Evolutionary conservation across 2,113 vertebrate species (phyloP), one percentile per base, ranked within the genome.

Genomic region (Thalassoma bifasciatum): DNA sequence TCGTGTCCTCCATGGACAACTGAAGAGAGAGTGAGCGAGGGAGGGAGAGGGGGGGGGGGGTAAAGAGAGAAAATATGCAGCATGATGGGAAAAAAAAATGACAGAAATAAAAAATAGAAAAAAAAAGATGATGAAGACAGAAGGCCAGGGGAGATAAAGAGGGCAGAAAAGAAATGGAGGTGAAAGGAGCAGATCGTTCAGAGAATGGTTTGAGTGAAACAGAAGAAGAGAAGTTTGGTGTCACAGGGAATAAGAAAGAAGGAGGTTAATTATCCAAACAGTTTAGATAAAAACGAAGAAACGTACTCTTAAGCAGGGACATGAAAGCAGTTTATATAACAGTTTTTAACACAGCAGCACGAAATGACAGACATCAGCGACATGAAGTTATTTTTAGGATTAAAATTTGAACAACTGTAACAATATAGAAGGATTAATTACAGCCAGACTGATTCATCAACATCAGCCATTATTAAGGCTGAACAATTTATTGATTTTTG

Each of bases 1-100:
- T 98, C 36, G 98, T 99, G 89, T 99, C 98, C 94, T 99, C 98
- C 96, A 98, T 97, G 88, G 98, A 99, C 66, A 98, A 93, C 98
- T 99, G 88, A 66, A 86, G 92, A 78, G 64, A 74, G 21, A 68
- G 37, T 37, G 37, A 66, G 44, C 61, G 51, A 71, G 40, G 44
- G 56, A 40, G 59, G 56, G 57, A 21, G 16, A 21, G 5, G 10
- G 40, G 23, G 53, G 17, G 26, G 8, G 7, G 34, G 36, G 58
- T 23, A 40, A 4, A 44, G 24, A 38, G 10, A 16, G 8, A 8
- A n/a, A 38, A 65, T 26, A 34, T 22, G 16, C 10, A 23, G 30
- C 30, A 30, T 30, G 30, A 30, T 30, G 30, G 22, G 22, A 23
- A 56, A 42, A n/a, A n/a, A n/a, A 22, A 8, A 36, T 38, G 63